These are phyloP conservation scores for Elachura formosa DNA, from an alignment of 2,113 vertebrate genomes.

Conservation along the genomic window DNA sequence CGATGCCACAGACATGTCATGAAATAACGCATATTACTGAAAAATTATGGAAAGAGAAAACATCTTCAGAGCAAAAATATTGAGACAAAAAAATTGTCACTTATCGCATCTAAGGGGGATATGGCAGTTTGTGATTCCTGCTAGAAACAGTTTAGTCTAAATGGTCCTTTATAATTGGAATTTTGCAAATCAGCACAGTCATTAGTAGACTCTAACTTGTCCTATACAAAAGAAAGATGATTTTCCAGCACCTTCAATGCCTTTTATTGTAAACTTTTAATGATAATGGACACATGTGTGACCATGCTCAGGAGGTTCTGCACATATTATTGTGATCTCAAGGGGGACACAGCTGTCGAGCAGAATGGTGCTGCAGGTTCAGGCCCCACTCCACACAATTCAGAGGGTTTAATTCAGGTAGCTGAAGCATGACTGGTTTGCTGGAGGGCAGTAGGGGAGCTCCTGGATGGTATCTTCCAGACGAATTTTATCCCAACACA, in stretches of 20 bases:
- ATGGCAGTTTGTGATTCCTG: neutral
- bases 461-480: neutral
- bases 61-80: neutral
- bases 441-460: neutral
- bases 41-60: slow-evolving; percentile 1
- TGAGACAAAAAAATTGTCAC: slow-evolving; percentile 17
- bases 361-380: neutral
- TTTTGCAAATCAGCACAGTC: neutral
- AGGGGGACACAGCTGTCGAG: neutral
- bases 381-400: neutral
- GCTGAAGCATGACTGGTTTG: neutral
- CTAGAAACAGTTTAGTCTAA: neutral
- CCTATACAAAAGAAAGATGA: neutral
- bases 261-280: neutral
- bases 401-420: neutral
- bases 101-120: neutral
- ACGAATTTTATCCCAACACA: neutral
- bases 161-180: neutral
- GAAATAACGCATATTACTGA: slow-evolving; percentile 15
- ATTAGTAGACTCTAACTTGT: neutral
- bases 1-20: neutral
- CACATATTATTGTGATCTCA: neutral
- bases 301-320: neutral
- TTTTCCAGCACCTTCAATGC: neutral
- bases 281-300: neutral